Conservation (phyloP, 2,888 invertebrate genomes). For the Fragum sueziense region DNA sequence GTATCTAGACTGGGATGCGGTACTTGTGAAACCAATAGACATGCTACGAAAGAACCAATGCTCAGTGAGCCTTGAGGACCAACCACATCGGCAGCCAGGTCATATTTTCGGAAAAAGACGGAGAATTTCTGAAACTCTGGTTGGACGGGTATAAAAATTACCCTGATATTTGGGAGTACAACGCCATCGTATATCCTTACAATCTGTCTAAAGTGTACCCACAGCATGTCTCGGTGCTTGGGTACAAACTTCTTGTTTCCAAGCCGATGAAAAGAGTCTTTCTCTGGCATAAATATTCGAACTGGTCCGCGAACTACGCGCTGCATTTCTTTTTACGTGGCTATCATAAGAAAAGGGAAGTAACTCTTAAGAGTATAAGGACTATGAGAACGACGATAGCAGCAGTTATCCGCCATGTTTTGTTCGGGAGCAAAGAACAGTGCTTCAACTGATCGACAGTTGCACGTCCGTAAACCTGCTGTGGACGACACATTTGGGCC, state of each 20-base stretch:
- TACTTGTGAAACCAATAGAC: constrained; percentile 25
- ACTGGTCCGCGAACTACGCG: background rate
- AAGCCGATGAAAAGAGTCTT: background rate
- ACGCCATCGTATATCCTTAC: background rate
- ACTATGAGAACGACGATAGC: background rate
- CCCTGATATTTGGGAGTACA: background rate
- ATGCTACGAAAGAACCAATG: constrained; percentile 4
- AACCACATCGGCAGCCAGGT: background rate
- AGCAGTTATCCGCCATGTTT: constrained; percentile 3
- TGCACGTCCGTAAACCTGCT: no score
- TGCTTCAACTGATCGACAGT: background rate
- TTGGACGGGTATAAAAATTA: background rate
- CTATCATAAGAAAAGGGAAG: background rate
- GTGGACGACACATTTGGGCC: no score
- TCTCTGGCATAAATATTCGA: constrained; percentile 2
- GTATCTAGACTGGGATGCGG: constrained; percentile 34
- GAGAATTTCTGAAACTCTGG: background rate
- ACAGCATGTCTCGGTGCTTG: background rate
- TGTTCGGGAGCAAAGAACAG: background rate
- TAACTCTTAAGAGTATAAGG: background rate
- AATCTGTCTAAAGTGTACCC: background rate
- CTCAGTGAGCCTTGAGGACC: background rate
- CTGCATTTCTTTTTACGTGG: constrained; percentile 1
- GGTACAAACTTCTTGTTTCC: background rate
- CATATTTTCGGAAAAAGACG: background rate